Base-by-base conservation (phyloP, 2,888 invertebrate species). In the Anticlea derivata region DNA sequence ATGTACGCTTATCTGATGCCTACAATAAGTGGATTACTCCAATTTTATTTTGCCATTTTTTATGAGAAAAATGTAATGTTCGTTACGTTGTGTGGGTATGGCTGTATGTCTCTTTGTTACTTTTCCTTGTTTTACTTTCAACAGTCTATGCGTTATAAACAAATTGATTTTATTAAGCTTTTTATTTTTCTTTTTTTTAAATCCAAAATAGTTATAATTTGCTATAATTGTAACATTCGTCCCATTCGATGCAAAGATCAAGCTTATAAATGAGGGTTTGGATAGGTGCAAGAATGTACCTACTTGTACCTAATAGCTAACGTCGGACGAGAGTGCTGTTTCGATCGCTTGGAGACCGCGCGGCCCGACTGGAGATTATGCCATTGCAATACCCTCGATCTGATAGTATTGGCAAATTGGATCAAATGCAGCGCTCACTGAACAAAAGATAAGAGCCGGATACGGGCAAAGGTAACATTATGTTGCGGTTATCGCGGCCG, bases 391-490 rank as follows among this genome's bases (percentile, higher is more conserved):
- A 86, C 80, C 80, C 80, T 68, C 74, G 83, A 87, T 88, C 83
- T 80, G 87, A 91, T 91, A 88, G 89, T 89, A 88, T 89, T 86
- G 89, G 86, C 83, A 89, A 91, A 91, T 91, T 91, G 91, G 87
- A 91, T 91, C 87, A 90, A 91, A 91, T 90, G 91, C 89, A 89
- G 81, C 83, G 83, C 83, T 83, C 80, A 78, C 83, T 78, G 83
- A 72, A 83, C 83, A 87, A 86, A 86, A 88, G 89, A 90, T 89
- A 87, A 88, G 85, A 84, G 68, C 66, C 53, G 66, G 78, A 80
- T 82, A 80, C 75, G 80, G 79, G 78, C 66, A 63, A 67, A 68
- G 65, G 80, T 79, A 79, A 81, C 82, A 85, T 83, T 78, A 78
- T 78, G 81, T 83, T 78, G 78, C 70, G 78, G 76, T 71, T 78